Conservation (phyloP, 2,888 invertebrate genomes). For the Steinernema hermaphroditum region DNA sequence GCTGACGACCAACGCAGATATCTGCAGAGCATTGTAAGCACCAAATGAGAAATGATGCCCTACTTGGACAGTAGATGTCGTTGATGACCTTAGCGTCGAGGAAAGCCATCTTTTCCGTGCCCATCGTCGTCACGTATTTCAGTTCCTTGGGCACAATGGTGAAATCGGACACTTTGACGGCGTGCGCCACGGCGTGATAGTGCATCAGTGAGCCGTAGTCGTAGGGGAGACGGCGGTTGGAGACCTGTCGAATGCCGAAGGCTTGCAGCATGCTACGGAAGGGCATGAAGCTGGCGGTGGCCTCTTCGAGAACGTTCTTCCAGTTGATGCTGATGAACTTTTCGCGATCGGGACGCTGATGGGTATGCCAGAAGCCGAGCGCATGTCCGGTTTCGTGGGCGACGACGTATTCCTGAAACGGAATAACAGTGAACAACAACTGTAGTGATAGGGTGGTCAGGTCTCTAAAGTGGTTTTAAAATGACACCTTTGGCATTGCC, state of each 20-base stretch:
- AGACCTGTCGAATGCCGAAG: conserved; percentile 64
- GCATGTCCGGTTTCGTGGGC: conserved; percentile 66
- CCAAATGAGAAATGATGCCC: conserved; percentile 5
- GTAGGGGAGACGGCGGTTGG: conserved; percentile 62
- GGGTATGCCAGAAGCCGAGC: conserved; percentile 66
- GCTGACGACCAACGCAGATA: conserved; percentile 37
- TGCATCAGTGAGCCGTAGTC: conserved; percentile 65
- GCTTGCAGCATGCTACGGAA: conserved; percentile 66
- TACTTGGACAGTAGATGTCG: conserved; percentile 65
- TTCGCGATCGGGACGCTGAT: conserved; percentile 63
- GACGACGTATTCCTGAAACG: conserved; percentile 63
- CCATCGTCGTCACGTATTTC: conserved; percentile 66
- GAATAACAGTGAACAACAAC: too few relatives aligned
- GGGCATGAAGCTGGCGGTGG: conserved; percentile 65
- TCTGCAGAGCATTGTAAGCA: conserved; percentile 9
- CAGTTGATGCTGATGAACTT: conserved; percentile 54
- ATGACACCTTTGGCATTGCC: too few relatives aligned
- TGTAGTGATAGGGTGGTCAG: too few relatives aligned
- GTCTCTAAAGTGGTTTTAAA: too few relatives aligned
- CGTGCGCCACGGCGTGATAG: conserved; percentile 66
- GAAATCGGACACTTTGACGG: conserved; percentile 65
- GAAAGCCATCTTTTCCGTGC: conserved; percentile 66
- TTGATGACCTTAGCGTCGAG: conserved; percentile 66
- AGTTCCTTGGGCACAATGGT: conserved; percentile 66
- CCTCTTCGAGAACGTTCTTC: conserved; percentile 60